Evolutionary conservation across 2,113 vertebrate species (phyloP).

Genomic region (Engystomops pustulosus): DNA sequence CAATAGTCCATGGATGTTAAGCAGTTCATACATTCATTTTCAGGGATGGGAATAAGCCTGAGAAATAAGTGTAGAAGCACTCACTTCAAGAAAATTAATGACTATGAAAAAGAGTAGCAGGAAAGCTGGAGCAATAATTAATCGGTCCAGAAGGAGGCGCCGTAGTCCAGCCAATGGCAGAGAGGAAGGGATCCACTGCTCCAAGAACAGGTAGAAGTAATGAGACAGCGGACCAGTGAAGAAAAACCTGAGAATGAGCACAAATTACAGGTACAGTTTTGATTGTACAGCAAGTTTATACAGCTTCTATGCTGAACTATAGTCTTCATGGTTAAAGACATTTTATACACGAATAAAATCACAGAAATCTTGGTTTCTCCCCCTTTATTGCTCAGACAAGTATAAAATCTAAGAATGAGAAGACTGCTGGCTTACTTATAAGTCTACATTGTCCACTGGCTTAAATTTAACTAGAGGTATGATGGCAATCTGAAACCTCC

Average conservation of each 20-base stretch:
- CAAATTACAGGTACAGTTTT: no score
- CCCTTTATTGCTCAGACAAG: no score
- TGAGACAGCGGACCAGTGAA: constrained; percentile 87
- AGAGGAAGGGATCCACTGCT: constrained; percentile 77
- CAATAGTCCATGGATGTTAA: no score
- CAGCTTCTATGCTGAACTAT: no score
- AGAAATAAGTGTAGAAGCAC: constrained; percentile 25
- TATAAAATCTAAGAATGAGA: no score
- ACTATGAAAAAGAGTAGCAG: constrained; percentile 82
- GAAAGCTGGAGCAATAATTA: constrained; percentile 83
- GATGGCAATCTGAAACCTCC: neutral
- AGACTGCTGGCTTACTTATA: neutral
- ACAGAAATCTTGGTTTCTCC: no score
- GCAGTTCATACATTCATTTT: no score
- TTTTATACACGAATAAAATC: no score
- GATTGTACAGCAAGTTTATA: no score
- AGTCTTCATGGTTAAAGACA: no score
- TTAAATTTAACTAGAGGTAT: neutral
- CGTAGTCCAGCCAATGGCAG: constrained; percentile 75
- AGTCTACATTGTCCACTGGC: neutral
- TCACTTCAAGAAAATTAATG: constrained; percentile 86
- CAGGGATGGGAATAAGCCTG: no score
- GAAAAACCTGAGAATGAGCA: constrained; percentile 73
- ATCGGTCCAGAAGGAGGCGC: constrained; percentile 82
- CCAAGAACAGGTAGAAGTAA: constrained; percentile 84